Percentiles rank a stretch among this genome's conserved stretches.
Conservation (phyloP, 2,113 vertebrate genomes). For the Phylloscopus trochiloides region DNA sequence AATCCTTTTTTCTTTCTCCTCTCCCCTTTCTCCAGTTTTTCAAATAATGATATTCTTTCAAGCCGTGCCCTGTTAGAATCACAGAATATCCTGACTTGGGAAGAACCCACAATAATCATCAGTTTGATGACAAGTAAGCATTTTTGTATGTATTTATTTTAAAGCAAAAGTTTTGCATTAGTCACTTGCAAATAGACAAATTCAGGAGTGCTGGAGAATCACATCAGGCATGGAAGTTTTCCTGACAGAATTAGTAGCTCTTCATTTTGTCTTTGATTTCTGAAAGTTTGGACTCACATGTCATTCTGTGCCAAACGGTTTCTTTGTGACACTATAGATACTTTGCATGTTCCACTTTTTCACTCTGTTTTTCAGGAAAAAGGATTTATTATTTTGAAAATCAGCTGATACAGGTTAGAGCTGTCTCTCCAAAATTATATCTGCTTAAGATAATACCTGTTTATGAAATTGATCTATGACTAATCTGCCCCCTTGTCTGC, state of each 20-base stretch:
- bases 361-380: not conserved
- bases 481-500: not conserved
- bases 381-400: not conserved
- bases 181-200: not conserved
- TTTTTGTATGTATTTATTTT: not conserved
- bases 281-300: not conserved
- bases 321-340: not conserved
- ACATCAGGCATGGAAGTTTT: not conserved
- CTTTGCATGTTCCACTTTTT: not conserved
- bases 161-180: not conserved
- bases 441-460: not conserved
- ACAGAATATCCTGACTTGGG: not conserved
- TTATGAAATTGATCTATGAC: not conserved
- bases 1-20: not conserved
- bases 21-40: not conserved
- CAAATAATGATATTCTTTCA: not conserved
- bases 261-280: not conserved
- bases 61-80: not conserved
- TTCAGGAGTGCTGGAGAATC: not conserved
- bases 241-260: not conserved
- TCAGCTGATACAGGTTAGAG: not conserved
- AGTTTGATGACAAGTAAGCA: not conserved
- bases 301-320: not conserved
- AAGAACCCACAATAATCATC: not conserved
- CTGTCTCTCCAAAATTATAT: not conserved